phyloP scores from a whole-genome alignment of 2,113 vertebrate genomes.

The Albula glossodonta region DNA sequence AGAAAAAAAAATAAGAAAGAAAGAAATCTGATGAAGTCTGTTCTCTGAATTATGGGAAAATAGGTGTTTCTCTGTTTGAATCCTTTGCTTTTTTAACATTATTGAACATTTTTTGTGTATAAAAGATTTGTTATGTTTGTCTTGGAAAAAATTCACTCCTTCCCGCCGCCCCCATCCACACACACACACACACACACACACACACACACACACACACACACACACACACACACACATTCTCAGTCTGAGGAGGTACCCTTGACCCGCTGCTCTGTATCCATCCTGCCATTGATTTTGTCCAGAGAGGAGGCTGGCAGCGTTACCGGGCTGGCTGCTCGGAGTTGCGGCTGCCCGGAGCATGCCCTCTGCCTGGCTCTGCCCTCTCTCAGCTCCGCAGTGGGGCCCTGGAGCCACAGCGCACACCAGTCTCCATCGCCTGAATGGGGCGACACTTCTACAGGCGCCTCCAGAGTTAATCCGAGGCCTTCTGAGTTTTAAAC shows the following conservation, averaged over 20 bases:
- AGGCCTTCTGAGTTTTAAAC: too few species aligned
- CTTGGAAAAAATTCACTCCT: not conserved
- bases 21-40: constrained; percentile 17
- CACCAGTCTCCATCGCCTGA: too few species aligned
- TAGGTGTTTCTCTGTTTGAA: constrained; percentile 1
- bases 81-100: not conserved
- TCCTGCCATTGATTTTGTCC: not conserved
- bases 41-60: not conserved
- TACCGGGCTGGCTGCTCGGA: too few species aligned
- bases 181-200: constrained; percentile 25
- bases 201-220: too few species aligned
- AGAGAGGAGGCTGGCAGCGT: constrained; percentile 18
- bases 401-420: too few species aligned
- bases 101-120: not conserved
- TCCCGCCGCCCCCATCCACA: not conserved
- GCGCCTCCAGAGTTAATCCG: too few species aligned
- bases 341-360: constrained; percentile 17
- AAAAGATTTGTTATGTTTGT: not conserved
- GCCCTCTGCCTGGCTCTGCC: constrained; percentile 51
- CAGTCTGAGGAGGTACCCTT: not conserved
- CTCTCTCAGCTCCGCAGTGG: too few species aligned
- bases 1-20: not conserved
- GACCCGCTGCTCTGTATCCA: constrained; percentile 24
- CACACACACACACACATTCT: not conserved
- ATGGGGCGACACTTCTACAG: too few species aligned